phyloP scores from a whole-genome alignment of 1,140 invertebrate species.

The Parapsyche elsis region DNA sequence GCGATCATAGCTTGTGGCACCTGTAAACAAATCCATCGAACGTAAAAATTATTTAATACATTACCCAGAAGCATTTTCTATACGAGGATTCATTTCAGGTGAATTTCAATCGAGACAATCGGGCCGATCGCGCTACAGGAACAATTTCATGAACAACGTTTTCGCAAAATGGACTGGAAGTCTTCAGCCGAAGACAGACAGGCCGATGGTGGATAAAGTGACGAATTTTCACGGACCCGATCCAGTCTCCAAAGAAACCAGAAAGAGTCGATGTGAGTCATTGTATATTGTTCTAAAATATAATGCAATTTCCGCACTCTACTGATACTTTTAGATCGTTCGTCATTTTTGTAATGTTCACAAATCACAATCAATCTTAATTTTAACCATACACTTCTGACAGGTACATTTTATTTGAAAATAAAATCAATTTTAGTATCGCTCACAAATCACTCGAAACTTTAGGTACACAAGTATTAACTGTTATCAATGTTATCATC shows the following conservation, averaged over 20 bases:
- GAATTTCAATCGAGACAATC: conserved; percentile 2
- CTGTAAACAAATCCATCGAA: not conserved
- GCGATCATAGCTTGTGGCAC: not conserved
- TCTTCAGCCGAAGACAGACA: not conserved
- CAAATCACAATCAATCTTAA: no score
- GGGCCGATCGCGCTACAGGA: not conserved
- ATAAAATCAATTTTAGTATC: no score
- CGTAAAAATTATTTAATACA: not conserved
- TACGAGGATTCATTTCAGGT: not conserved
- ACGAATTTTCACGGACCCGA: not conserved
- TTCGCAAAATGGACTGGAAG: conserved; percentile 17
- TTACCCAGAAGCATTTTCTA: not conserved
- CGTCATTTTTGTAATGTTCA: no score
- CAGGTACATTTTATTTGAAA: no score
- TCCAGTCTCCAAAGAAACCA: not conserved
- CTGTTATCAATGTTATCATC: no score
- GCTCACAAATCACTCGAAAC: no score
- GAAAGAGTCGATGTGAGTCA: conserved; percentile 34
- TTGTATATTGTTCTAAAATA: not conserved
- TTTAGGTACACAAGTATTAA: no score
- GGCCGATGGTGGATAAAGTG: not conserved
- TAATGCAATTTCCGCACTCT: no score
- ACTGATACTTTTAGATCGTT: no score
- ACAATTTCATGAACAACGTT: conserved; percentile 22
- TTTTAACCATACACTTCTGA: no score